Evolutionary conservation across 2,888 invertebrate species (phyloP).

Genomic region (Petrophora chlorosata): DNA sequence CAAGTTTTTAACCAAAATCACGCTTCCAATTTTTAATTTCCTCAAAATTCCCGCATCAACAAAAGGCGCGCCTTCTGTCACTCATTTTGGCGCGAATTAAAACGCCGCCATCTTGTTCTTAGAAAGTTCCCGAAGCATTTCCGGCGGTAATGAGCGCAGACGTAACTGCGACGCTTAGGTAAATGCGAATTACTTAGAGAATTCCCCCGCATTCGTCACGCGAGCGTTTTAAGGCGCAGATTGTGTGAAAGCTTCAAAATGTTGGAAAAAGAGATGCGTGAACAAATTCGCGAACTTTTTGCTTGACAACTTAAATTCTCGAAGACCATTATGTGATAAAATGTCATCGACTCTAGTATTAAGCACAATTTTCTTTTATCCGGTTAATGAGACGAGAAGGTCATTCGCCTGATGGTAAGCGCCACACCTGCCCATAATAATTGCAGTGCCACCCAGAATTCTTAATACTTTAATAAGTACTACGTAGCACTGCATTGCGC

Average conservation of each 20-base stretch:
- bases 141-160: conserved; percentile 55
- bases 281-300: neutral
- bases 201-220: conserved; percentile 53
- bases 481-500: too few species aligned
- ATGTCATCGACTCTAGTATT: too few species aligned
- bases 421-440: too few species aligned
- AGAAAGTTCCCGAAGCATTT: conserved; percentile 58
- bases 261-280: conserved; percentile 11
- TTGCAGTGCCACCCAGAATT: too few species aligned
- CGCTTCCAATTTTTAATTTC: conserved; percentile 1
- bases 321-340: too few species aligned
- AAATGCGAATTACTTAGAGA: conserved; percentile 53
- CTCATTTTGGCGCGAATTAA: conserved; percentile 55
- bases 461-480: too few species aligned
- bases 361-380: too few species aligned
- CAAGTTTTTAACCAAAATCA: too few species aligned
- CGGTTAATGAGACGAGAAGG: too few species aligned
- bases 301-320: neutral
- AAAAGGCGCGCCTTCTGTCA: conserved; percentile 24
- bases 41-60: conserved; percentile 10
- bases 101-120: conserved; percentile 55
- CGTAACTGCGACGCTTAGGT: conserved; percentile 50
- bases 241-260: conserved; percentile 25
- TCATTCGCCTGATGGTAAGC: too few species aligned
- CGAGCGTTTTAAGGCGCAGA: conserved; percentile 36